These are phyloP conservation scores for Caenorhabditis sp. DNA, from an alignment of 2,888 invertebrate species.

Conservation along the genomic window DNA sequence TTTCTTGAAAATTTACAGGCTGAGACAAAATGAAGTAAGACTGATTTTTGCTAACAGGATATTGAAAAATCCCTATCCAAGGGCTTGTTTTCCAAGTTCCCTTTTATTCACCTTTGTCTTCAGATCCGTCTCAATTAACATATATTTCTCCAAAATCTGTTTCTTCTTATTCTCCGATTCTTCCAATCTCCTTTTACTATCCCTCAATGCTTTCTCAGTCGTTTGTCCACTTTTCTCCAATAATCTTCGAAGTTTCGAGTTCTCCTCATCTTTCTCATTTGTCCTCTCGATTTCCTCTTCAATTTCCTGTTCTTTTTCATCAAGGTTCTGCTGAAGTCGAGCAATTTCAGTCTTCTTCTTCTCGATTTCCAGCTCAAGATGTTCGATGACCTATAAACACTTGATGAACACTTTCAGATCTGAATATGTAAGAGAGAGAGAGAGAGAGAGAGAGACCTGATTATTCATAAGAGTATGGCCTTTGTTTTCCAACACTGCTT, in stretches of 20 bases:
- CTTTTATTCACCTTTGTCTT: constrained; percentile 13
- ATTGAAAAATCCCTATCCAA: too few species aligned
- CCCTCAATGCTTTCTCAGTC: constrained; percentile 43
- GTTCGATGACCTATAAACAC: constrained; percentile 33
- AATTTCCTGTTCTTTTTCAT: constrained; percentile 28
- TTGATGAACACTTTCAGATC: too few species aligned
- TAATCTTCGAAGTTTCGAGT: constrained; percentile 36
- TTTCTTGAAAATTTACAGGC: too few species aligned
- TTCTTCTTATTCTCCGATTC: constrained; percentile 43
- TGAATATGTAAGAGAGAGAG: too few species aligned
- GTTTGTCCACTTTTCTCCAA: constrained; percentile 41
- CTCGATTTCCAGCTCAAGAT: constrained; percentile 30
- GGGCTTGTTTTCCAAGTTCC: too few species aligned
- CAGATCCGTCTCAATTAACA: constrained; percentile 33
- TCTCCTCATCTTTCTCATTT: constrained; percentile 37
- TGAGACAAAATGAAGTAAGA: too few species aligned
- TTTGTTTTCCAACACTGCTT: constrained; percentile 39
- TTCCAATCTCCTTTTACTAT: constrained; percentile 43
- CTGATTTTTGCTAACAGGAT: too few species aligned
- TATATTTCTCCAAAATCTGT: constrained; percentile 29
- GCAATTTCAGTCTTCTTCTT: constrained; percentile 27
- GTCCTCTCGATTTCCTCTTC: constrained; percentile 26
- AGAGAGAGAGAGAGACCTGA: constrained; percentile 25
- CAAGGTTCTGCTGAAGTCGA: constrained; percentile 18
- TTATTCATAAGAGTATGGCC: constrained; percentile 48